A percentile compares a stretch with the other conserved stretches of the same genome.
Evolutionary conservation across 2,888 invertebrate genomes (phyloP).

Genomic region (Pseudeuparius sepicola): DNA sequence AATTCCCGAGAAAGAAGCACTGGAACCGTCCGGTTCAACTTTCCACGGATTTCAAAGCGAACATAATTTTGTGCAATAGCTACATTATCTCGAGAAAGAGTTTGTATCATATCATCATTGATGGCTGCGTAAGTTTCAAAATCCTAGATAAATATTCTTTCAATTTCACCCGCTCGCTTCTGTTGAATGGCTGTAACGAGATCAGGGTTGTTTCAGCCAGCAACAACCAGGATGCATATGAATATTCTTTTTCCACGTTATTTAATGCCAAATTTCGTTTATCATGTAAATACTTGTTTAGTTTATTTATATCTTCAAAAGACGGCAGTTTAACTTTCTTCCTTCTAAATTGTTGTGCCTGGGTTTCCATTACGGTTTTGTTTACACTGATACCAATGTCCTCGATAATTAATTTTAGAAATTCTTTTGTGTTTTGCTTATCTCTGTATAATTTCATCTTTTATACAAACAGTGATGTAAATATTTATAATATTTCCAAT

Average conservation of each 20-base stretch:
- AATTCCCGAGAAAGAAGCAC: constrained; percentile 11
- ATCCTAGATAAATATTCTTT: constrained; percentile 16
- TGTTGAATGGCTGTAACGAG: constrained; percentile 20
- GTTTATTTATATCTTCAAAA: constrained; percentile 14
- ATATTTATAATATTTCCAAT: constrained; percentile 11
- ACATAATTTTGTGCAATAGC: constrained; percentile 14
- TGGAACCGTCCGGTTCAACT: constrained; percentile 14
- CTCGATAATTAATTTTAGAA: constrained; percentile 14
- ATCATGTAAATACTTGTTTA: constrained; percentile 11
- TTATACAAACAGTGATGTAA: constrained; percentile 14
- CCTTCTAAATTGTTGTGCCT: constrained; percentile 11
- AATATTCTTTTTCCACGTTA: constrained; percentile 6
- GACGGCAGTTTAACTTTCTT: constrained; percentile 15
- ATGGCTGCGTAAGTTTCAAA: constrained; percentile 5
- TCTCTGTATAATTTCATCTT: constrained; percentile 10
- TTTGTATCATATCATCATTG: background rate
- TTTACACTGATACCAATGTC: constrained; percentile 12
- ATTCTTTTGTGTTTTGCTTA: constrained; percentile 15
- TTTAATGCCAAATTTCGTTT: background rate
- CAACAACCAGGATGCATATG: constrained; percentile 12
- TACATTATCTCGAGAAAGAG: no score
- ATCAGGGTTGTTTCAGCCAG: constrained; percentile 8
- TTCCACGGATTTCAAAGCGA: constrained; percentile 13
- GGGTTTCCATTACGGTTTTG: constrained; percentile 11
- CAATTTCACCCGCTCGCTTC: constrained; percentile 19